Conservation (phyloP, 1,140 invertebrate species). For the Monomorium pharaonis region DNA sequence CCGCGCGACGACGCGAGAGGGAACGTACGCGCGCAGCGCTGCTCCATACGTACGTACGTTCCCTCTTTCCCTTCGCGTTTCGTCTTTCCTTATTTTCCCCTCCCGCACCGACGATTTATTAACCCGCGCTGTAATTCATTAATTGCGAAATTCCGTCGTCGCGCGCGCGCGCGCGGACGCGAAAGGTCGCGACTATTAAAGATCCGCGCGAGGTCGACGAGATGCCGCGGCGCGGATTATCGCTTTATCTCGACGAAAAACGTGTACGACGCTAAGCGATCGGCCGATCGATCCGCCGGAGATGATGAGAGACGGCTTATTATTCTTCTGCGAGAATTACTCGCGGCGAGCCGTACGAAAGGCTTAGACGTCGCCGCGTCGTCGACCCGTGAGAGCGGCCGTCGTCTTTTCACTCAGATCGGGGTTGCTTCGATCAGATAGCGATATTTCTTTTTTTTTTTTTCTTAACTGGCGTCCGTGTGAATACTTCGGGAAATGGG, state of each 20-base stretch:
- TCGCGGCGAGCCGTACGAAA: neutral
- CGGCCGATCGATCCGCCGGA: constrained; percentile 21
- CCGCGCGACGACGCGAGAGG: neutral
- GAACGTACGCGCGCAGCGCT: too few relatives aligned
- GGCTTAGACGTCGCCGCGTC: neutral
- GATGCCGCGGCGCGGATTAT: constrained; percentile 49
- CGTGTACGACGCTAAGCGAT: constrained; percentile 16
- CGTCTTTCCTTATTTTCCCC: neutral
- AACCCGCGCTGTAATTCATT: constrained; percentile 52
- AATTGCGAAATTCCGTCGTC: constrained; percentile 47
- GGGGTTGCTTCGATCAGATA: constrained; percentile 32
- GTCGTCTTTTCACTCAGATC: constrained; percentile 29
- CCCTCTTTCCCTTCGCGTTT: neutral
- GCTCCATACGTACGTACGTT: neutral
- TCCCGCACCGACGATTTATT: constrained; percentile 24
- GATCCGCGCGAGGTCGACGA: constrained; percentile 47
- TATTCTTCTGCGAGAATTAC: constrained; percentile 39
- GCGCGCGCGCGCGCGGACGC: neutral
- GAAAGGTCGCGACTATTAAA: constrained; percentile 31
- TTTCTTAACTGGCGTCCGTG: neutral
- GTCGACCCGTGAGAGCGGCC: constrained; percentile 6
- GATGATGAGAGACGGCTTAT: constrained; percentile 21
- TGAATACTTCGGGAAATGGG: constrained; percentile 35
- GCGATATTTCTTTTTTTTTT: neutral
- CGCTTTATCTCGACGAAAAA: constrained; percentile 48